Conservation (phyloP, 2,113 vertebrate genomes). For the Myanophis thanlyinensis region DNA sequence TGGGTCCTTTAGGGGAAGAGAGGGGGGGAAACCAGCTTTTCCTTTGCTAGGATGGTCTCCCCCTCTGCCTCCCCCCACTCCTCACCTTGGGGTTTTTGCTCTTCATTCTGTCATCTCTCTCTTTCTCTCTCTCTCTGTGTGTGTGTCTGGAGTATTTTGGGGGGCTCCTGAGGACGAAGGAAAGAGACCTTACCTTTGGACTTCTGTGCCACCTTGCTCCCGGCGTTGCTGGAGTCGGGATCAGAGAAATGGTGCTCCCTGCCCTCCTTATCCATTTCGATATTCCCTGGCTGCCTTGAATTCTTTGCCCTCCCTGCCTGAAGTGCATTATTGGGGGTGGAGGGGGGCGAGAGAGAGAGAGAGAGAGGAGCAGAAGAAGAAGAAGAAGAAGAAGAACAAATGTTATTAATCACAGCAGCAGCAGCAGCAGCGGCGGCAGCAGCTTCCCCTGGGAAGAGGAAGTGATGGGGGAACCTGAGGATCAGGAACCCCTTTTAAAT, state of each 20-base stretch:
- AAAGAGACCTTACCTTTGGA: slow-evolving; percentile 29
- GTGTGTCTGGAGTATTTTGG: slow-evolving; percentile 38
- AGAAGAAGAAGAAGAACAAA: too few species aligned
- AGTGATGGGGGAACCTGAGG: slow-evolving; percentile 62
- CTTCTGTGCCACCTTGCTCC: neutral
- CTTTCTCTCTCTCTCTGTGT: too few species aligned
- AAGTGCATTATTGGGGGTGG: slow-evolving; percentile 67
- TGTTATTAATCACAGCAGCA: slow-evolving; percentile 76
- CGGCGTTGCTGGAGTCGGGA: neutral
- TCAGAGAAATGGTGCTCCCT: neutral
- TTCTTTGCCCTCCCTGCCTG: slow-evolving; percentile 41
- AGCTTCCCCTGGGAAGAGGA: slow-evolving; percentile 64
- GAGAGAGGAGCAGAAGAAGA: neutral
- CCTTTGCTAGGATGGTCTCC: neutral
- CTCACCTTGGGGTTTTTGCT: slow-evolving; percentile 39
- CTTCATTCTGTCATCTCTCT: slow-evolving; percentile 48
- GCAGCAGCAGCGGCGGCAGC: slow-evolving; percentile 28
- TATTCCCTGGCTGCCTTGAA: neutral
- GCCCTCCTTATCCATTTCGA: slow-evolving; percentile 19
- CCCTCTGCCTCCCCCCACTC: slow-evolving; percentile 2
- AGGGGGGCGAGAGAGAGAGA: neutral
- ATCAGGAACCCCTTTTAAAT: slow-evolving; percentile 63
- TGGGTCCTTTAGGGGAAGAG: neutral
- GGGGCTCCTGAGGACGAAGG: slow-evolving; percentile 22
- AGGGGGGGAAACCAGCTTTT: neutral